A percentile compares a stretch with the other conserved stretches of the same genome.
Conservation (phyloP, 2,888 invertebrate species). For the Entomobrya multifasciata region DNA sequence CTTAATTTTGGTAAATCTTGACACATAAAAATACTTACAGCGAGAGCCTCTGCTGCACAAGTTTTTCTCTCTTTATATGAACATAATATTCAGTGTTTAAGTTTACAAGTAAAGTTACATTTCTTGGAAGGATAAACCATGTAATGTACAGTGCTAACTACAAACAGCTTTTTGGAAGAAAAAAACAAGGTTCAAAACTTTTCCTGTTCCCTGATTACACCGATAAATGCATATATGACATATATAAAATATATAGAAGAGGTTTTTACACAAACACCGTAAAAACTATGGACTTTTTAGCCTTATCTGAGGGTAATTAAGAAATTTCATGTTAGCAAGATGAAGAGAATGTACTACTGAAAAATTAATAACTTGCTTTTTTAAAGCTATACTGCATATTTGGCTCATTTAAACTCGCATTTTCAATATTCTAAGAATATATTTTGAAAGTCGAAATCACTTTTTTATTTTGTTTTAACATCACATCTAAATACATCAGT, state of each 20-base stretch:
- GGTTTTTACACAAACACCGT: not conserved
- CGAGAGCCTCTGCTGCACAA: not conserved
- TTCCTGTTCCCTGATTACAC: slow-evolving; percentile 37
- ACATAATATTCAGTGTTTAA: not conserved
- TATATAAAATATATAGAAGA: slow-evolving; percentile 6
- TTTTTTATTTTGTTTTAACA: too few species aligned
- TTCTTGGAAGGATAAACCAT: not conserved
- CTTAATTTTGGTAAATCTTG: slow-evolving; percentile 71
- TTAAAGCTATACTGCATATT: too few species aligned
- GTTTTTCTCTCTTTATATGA: too few species aligned
- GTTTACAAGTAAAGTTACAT: slow-evolving; percentile 33
- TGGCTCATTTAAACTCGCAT: too few species aligned
- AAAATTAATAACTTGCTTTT: too few species aligned
- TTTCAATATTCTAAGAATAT: too few species aligned
- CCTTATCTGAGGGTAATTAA: too few species aligned
- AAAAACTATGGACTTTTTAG: too few species aligned
- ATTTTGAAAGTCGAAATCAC: too few species aligned
- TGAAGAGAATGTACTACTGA: too few species aligned
- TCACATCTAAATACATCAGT: too few species aligned
- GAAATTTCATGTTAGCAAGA: too few species aligned
- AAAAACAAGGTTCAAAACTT: slow-evolving; percentile 24
- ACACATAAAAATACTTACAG: slow-evolving; percentile 66
- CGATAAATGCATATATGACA: not conserved
- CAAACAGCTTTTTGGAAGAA: slow-evolving; percentile 23
- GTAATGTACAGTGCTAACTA: not conserved